Evolutionary conservation across 2,797 vertebrate species (phyloP), one percentile per base, ranked within the genome.

Genomic region (Falco columbarius): DNA sequence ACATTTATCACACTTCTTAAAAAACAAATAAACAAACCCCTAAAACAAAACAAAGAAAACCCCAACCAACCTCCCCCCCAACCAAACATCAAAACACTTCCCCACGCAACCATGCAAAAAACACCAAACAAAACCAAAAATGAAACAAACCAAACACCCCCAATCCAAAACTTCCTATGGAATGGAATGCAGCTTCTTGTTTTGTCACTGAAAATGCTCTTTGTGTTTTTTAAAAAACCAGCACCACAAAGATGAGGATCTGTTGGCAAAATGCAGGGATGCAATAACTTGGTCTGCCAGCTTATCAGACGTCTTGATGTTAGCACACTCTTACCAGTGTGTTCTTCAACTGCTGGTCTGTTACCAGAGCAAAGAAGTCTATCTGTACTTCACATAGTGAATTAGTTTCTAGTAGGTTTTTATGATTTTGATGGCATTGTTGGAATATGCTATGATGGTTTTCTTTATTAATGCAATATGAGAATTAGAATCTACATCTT

Each of bases 301-400:
- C 1, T 12, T 55, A 27, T 42, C 0, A 0, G 11, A n/a, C 3
- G 3, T 40, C 23, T 71, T 1, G 2, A 16, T 63, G 58, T 72
- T 80, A 12, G 30, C 5, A 1, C 15, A 2, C 7, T 68, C 22
- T 38, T 42, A 47, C 6, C 23, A 16, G 9, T 26, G 12, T 66
- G 17, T 55, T 92, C 18, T 32, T 84, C 73, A 51, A 1, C 30
- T 67, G 32, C 34, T 42, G 14, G 21, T 58, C 65, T 67, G 16
- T 71, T 71, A 49, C 10, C 14, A 19, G 46, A 34, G 34, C 67
- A 81, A 29, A 63, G 52, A 26, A 29, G 24, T 66, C 38, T 15
- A 14, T 77, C 14, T 30, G 23, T 40, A 24, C n/a, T 89, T 80
- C 21, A 27, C 2, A 2, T 26, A 61, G 21, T 17, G 27, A 75